These are phyloP conservation scores for Cebus imitator DNA, from an alignment of 2,113 vertebrate species.

Conservation along the genomic window DNA sequence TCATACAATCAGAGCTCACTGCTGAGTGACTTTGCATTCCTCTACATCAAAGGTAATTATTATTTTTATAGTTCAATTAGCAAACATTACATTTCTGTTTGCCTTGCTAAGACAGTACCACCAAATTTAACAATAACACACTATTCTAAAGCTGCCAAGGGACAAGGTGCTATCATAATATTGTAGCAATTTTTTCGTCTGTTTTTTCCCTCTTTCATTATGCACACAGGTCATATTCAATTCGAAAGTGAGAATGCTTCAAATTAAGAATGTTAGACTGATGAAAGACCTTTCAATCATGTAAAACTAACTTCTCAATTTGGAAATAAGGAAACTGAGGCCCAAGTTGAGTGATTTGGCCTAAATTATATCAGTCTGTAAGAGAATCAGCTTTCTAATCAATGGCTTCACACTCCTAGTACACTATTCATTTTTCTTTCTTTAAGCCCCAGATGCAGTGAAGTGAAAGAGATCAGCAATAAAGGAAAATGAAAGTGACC, in stretches of 20 bases:
- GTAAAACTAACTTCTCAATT: conserved; percentile 10
- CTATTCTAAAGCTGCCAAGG: conserved; percentile 72
- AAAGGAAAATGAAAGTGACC: neutral
- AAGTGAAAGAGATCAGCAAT: neutral
- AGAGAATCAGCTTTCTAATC: neutral
- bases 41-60: conserved; percentile 85
- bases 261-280: conserved; percentile 6
- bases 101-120: conserved; percentile 73
- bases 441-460: conserved; percentile 23
- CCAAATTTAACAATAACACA: conserved; percentile 79
- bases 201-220: neutral
- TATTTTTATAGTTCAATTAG: conserved; percentile 87
- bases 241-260: conserved; percentile 51
- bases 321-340: conserved; percentile 1
- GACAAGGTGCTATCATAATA: conserved; percentile 75
- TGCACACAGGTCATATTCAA: neutral
- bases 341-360: neutral
- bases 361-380: neutral
- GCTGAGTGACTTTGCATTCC: conserved; percentile 78
- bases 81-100: conserved; percentile 83
- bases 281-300: conserved; percentile 9
- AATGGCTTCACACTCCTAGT: neutral
- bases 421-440: neutral
- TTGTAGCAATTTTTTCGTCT: neutral
- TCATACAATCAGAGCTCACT: conserved; percentile 79